Evolutionary conservation across 2,797 vertebrate species (phyloP), one percentile per base, ranked within the genome.

Genomic region (Hirundo rustica): DNA sequence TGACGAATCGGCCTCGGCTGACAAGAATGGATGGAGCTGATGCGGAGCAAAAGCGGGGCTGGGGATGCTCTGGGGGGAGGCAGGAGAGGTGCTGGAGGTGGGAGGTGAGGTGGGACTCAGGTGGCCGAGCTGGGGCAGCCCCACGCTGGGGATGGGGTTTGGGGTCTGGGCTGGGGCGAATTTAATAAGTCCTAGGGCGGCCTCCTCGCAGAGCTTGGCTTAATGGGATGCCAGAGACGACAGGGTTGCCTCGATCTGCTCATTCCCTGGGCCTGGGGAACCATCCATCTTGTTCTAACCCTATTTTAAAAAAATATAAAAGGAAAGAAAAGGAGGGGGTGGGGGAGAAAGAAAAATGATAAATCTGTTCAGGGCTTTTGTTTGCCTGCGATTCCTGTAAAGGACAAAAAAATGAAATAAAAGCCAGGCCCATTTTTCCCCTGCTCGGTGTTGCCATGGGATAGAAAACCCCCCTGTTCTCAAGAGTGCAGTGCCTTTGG

Each of bases 251-350:
- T 96, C 85, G 42, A 80, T 94, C 65, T 45, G 77, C 83, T 95
- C 66, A 75, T 93, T 86, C 85, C 89, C 67, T 12, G 91, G 68
- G 83, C 85, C 74, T 83, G 89, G 38, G 88, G 94, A 78, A 91
- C 88, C 96, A 97, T 97, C 96, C 93, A 83, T 97, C 98, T 97
- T 96, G 92, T 87, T 96, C 95, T 86, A 91, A 92, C 94, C 94
- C 97, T 91, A 95, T 97, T 97, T 96, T 94, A 93, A 93, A 92
- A 92, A 96, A 92, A 93, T 92, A 95, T 96, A 96, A 97, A 97
- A 81, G 96, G 95, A 89, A 97, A 97, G 96, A 97, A 96, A 96
- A 95, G 92, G 95, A 54, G 91, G 93, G 94, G 95, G 95, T 71
- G 95, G 85, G 73, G 76, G 62, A 79, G 94, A 81, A 88, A 91